These are phyloP conservation scores for Chrysolina americana DNA, from an alignment of 2,888 invertebrate species.

Conservation along the genomic window DNA sequence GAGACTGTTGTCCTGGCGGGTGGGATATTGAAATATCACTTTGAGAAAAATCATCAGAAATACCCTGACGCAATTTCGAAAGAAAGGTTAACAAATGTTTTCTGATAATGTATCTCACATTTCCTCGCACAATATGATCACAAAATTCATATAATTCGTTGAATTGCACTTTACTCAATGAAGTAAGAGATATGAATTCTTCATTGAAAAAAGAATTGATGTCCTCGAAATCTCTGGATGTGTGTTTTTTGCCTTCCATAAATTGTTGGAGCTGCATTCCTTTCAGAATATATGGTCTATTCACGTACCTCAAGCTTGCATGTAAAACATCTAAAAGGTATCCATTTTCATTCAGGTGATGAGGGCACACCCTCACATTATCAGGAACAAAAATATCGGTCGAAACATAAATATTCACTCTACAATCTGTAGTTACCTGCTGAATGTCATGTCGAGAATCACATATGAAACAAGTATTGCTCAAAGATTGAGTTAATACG, in stretches of 20 bases:
- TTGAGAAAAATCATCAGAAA: no score
- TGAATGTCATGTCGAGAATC: background rate
- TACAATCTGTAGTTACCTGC: background rate
- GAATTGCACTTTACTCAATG: background rate
- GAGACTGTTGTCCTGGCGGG: background rate
- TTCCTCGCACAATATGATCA: background rate
- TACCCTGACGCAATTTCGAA: background rate
- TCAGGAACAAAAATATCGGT: background rate
- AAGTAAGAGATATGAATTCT: background rate
- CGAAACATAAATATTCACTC: background rate
- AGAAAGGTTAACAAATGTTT: background rate
- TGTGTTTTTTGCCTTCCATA: background rate
- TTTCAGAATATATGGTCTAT: background rate
- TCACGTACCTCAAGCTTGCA: background rate
- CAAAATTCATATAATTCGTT: background rate
- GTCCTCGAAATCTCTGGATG: background rate
- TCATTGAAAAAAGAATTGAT: background rate
- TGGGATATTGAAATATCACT: background rate
- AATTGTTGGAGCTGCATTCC: background rate
- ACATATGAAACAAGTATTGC: background rate
- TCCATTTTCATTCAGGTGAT: no score
- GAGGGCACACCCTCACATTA: background rate
- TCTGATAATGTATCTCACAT: background rate
- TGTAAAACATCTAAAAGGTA: background rate
- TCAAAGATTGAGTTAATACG: background rate